Evolutionary conservation across 2,113 vertebrate species (phyloP), one percentile per base, ranked within the genome.

Genomic region (Scomber colias): DNA sequence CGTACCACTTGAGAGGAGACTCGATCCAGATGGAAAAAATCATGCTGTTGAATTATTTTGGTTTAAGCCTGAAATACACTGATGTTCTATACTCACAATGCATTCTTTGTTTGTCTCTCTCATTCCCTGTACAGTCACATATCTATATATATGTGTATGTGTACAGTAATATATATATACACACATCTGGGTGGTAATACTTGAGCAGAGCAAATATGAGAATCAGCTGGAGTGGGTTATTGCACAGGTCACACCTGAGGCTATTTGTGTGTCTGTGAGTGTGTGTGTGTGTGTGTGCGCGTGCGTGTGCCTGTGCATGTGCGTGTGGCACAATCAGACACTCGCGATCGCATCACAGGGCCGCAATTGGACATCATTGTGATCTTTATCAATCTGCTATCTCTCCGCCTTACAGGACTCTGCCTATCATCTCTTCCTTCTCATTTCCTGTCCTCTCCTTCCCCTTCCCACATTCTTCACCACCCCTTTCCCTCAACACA

Each of bases 331-430:
- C 83, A 86, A 87, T 91, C 89, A 70, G 79, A 82, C 81, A 83
- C 51, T 72, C 13, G 61, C 16, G 90, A 92, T 92, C 90, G 84
- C 89, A 93, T 91, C 90, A 77, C 79, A 79, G 57, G 57, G 66
- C 68, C 24, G 61, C 89, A 89, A 90, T 77, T 87, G 89, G 84
- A 92, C 90, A 92, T 90, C 87, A 84, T 86, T 92, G 87, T 84
- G 92, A 93, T 94, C 88, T 88, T 88, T 93, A 92, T 93, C 92
- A 79, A 46, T 48, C 16, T 54, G 63, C 69, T 78, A 77, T 90
- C 91, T 92, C 84, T 84, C 71, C 54, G 53, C 73, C 73, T 67
- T 63, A 17, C 70, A 60, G 80, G 79, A 75, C 71, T 50, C 61
- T 30, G 64, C 83, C 81, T 51, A 31, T 83, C 86, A 75, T 53